phyloP scores from a whole-genome alignment of 1,140 invertebrate genomes.

The Argopecten irradians region DNA sequence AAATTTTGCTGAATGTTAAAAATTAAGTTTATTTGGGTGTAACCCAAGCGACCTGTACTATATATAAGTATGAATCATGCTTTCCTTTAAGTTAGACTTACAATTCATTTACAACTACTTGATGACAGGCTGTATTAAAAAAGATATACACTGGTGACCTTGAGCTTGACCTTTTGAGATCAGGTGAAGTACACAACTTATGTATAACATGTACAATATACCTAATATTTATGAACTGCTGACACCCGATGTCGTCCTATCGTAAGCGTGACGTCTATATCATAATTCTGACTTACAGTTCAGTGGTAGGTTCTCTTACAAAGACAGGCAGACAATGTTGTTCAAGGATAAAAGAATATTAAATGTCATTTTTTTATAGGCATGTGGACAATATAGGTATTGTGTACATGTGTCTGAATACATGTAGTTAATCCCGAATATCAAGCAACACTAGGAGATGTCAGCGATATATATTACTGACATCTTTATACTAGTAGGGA shows the following conservation, averaged over 20 bases:
- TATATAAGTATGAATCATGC: background rate
- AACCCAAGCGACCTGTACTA: background rate
- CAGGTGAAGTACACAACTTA: background rate
- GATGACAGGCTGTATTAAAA: background rate
- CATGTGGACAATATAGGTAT: background rate
- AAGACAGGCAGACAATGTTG: background rate
- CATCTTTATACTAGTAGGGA: no score
- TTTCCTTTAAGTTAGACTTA: background rate
- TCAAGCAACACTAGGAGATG: background rate
- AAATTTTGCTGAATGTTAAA: no score
- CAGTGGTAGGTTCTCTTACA: background rate
- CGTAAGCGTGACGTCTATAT: background rate
- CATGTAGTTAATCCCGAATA: background rate
- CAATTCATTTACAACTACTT: no score
- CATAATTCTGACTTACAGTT: background rate
- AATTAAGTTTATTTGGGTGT: background rate
- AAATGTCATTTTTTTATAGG: conserved; percentile 4
- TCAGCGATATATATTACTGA: no score
- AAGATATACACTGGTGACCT: background rate
- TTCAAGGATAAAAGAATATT: conserved; percentile 4
- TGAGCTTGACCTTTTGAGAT: background rate
- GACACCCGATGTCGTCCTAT: background rate
- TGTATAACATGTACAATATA: background rate
- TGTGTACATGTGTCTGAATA: background rate
- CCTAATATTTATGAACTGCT: background rate